Base-by-base conservation (phyloP, 2,888 invertebrate species). In the Pristionchus fissidentatus region DNA sequence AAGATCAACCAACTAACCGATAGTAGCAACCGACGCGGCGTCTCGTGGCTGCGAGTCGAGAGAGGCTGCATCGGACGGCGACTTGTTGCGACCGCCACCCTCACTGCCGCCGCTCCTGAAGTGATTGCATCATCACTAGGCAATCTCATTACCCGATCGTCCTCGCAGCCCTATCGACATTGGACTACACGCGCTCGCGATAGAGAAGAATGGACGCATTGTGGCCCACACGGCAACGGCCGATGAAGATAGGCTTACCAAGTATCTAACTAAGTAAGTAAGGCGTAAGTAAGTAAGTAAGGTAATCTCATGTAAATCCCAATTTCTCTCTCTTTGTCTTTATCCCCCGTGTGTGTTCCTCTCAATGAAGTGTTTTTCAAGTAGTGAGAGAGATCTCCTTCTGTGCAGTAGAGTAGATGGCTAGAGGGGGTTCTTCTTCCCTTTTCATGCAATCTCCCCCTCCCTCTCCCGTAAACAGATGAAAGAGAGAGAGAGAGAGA, bases 21-120 rank as follows among this genome's bases (percentile, higher is more conserved):
- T 70, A 3, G 70, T 70, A 7, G 70, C 70, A 26, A 70, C n/a
- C 8, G 70, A 70, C 0, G 70, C 70, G n/a, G 70, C 41, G n/a
- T n/a, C n/a, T n/a, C 70, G 41, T 41, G 70, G 41, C 70, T 70
- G 70, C 70, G 70, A 70, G 43, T 70, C 70, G 70, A 70, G 38
- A 38, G 70, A 70, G 41, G 41, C 41, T 41, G 70, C 32, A 10
- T 70, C 70, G 8, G n/a, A n/a, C 70, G 7, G 41, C 41, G 3
- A 26, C 70, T n/a, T 22, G 46, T 15, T 35, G 62, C 62, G 22
- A 41, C n/a, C 8, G 70, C 41, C 41, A n/a, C 26, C n/a, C 0
- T 26, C 43, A 26, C 43, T 19, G 41, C 70, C 43, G 41, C 43
- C 26, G n/a, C 70, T 26, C 26, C 70, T 70, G 70, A 19, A 66